A percentile compares a stretch with the other conserved stretches of the same genome.
Evolutionary conservation across 2,797 vertebrate genomes (phyloP).

Genomic region (Lophotriccus pileatus): DNA sequence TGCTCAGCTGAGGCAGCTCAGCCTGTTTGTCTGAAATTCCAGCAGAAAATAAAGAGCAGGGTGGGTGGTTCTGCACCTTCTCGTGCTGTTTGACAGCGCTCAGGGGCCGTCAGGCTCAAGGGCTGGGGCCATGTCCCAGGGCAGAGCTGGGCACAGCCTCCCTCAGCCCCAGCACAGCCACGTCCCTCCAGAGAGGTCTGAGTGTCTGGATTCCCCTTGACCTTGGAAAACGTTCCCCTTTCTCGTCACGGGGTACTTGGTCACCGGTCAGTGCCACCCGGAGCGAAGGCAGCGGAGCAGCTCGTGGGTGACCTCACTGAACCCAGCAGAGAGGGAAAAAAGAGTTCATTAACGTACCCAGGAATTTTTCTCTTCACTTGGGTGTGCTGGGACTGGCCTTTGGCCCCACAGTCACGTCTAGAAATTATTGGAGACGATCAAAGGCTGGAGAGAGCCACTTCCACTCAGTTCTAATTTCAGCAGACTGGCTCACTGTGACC

Average conservation of each 20-base stretch:
- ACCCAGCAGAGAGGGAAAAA: neutral
- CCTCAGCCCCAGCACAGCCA: neutral
- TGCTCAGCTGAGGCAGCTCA: neutral
- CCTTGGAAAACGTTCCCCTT: neutral
- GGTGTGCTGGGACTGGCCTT: neutral
- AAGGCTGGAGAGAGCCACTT: neutral
- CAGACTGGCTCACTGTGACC: neutral
- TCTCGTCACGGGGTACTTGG: neutral
- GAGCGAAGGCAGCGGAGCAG: neutral
- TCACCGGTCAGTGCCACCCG: accelerated
- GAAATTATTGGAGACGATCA: neutral
- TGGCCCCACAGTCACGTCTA: neutral
- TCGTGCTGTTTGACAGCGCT: neutral
- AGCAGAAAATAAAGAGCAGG: accelerated
- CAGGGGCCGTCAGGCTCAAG: accelerated
- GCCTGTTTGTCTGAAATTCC: neutral
- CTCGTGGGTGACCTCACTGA: neutral
- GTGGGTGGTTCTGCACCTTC: neutral
- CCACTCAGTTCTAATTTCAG: neutral
- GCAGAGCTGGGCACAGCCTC: neutral
- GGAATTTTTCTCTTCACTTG: neutral
- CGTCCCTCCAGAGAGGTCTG: neutral
- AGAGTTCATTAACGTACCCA: neutral
- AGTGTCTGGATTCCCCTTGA: neutral
- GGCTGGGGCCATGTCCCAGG: neutral